Evolutionary conservation across 2,113 vertebrate genomes (phyloP).

Genomic region (Lamprotornis superbus): DNA sequence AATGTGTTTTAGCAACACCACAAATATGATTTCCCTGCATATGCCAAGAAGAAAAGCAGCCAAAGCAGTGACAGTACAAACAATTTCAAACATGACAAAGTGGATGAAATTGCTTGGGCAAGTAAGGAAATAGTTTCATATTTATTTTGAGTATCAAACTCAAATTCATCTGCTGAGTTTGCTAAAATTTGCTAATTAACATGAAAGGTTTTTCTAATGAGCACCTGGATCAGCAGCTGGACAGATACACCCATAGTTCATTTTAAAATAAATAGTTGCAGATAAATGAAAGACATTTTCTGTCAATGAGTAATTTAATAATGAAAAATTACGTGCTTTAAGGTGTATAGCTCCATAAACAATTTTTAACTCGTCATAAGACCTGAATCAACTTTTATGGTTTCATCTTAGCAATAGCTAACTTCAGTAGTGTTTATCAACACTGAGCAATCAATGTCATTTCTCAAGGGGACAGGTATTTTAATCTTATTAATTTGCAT

Average conservation of each 20-base stretch:
- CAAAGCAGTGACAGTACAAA: neutral
- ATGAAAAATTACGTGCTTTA: neutral
- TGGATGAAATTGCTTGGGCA: neutral
- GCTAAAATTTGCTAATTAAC: neutral
- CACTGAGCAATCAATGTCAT: neutral
- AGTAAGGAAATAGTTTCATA: neutral
- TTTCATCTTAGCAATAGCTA: neutral
- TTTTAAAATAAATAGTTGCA: neutral
- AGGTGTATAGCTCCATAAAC: neutral
- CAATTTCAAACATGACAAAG: neutral
- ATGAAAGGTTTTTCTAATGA: neutral
- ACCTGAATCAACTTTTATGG: neutral
- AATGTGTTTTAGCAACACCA: neutral
- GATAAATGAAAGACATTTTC: neutral
- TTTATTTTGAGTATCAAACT: neutral
- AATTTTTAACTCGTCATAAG: neutral
- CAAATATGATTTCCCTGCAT: neutral
- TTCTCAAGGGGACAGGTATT: neutral
- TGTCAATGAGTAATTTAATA: neutral
- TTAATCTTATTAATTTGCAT: neutral
- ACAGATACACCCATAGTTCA: neutral
- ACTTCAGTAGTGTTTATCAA: neutral
- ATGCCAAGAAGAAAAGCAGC: neutral
- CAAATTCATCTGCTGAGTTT: neutral
- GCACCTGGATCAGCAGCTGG: neutral